Base-by-base conservation (phyloP, 2,113 vertebrate species). In the Onychostruthus taczanowskii region DNA sequence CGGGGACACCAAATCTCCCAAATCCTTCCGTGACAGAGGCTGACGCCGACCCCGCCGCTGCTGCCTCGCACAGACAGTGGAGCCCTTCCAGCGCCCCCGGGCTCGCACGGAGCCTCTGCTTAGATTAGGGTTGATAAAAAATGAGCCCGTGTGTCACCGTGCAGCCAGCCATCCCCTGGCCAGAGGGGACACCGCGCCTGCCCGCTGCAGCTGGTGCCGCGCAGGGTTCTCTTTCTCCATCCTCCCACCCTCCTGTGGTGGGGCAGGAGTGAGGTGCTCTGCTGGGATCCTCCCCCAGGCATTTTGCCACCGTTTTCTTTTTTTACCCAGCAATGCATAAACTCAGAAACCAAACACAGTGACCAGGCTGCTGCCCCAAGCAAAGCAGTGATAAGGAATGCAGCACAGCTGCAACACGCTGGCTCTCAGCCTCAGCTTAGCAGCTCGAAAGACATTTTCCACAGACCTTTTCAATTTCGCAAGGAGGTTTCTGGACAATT, bases 41-140 rank as follows among this genome's bases (percentile, higher is more conserved):
- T 8, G 33, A 20, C 1, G 5, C 62, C 4, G 11, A 20, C 0
- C 1, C 13, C 1, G 8, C 26, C 0, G 1, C 83, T 56, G 43
- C 61, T 6, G 6, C 24, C 68, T 59, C 73, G 7, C 2, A 0
- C 62, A 16, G 9, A 23, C 31, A 0, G 2, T 0, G 3, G 44
- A 33, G 64, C 11, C 53, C 49, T 68, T 44, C 33, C 37, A 0
- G 3, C 0, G 1, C 37, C 47, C 37, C 20, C 0, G 0, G 73
- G 30, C 56, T 63, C 17, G 0, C 59, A 35, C 27, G 26, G 28
- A 70, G 30, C 47, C 74, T 10, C 18, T 17, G 23, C 75, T 73
- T 14, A 10, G 12, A 39, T 3, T 4, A 24, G 58, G 67, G 7
- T 84, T 70, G 55, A 62, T 21, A 28, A 46, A 68, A 89, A 37